Percentiles rank a stretch among this genome's conserved stretches.
Evolutionary conservation across 92 coral and sea anemone genomes (phyloP).

Genomic region (Diadumene lineata): DNA sequence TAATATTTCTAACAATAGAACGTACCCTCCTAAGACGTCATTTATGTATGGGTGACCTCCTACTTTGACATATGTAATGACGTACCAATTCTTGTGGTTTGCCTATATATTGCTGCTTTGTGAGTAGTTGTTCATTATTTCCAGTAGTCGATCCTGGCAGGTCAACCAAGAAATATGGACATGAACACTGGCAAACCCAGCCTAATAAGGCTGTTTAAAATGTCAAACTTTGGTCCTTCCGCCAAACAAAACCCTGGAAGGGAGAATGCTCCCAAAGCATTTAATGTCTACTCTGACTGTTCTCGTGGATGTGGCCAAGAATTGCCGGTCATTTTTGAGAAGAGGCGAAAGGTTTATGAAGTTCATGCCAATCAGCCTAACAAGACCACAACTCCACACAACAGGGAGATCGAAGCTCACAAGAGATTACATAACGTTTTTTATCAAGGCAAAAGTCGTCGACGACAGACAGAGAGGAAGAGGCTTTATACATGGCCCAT

Average conservation of each 20-base stretch:
- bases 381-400: not conserved
- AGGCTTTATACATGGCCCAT: not conserved
- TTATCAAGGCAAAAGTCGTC: not conserved
- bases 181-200: not conserved
- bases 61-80: too few relatives aligned
- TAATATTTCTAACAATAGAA: too few relatives aligned
- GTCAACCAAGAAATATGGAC: not conserved
- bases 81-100: too few relatives aligned
- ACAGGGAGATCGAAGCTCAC: not conserved
- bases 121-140: too few relatives aligned
- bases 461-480: not conserved
- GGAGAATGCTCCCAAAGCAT: not conserved
- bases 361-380: not conserved
- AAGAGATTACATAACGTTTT: not conserved
- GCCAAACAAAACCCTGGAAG: not conserved
- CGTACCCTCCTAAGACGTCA: too few relatives aligned
- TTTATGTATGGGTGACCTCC: too few relatives aligned
- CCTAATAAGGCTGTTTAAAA: not conserved
- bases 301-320: too few relatives aligned
- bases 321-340: not conserved
- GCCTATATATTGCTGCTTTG: too few relatives aligned
- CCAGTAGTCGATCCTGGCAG: not conserved
- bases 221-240: not conserved
- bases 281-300: not conserved
- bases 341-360: not conserved